Base-by-base conservation (phyloP, 2,888 invertebrate species). In the Lithophane ornitopus region DNA sequence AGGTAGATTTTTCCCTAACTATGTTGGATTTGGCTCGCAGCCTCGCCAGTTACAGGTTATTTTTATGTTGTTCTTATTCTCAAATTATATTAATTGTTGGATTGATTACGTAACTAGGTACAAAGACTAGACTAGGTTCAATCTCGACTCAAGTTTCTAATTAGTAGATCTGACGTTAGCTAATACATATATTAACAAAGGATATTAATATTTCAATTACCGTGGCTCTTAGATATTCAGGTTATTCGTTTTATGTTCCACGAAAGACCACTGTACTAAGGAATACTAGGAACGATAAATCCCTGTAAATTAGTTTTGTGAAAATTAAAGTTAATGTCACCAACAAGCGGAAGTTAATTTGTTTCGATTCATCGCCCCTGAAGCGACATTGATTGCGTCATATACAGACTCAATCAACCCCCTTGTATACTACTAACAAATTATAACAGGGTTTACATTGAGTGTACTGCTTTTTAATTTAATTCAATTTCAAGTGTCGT, bases 361-460 rank as follows among this genome's bases (percentile, higher is more conserved):
- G 88, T 89, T 89, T 87, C 90, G 82, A 91, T 90, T 91, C 90
- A 90, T 70, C 86, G 82, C 88, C 69, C 80, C 81, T 81, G 87
- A 89, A 87, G 81, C 87, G 86, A 74, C 88, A 89, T 88, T 90
- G 89, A 90, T 91, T 90, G 84, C 88, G 89, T 88, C 87, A 89
- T 70, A 86, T 68, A 81, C 89, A 87, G 82, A 70, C 84, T 86
- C 90, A 92, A 92, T 92, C 91, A 92, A 80, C 82, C 81, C 88
- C 85, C 89, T 90, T 91, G 90, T 89, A 70, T 78, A 82, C 34
- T 41, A 41, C 81, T 74, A 86, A 86, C 84, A 85, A 85, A 85
- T 84, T 83, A 82, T 82, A 78, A 83, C 83, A 70, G 70, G 41
- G 72, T 87, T 85, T 79, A 66, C 72, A 82, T 77, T 65, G 61